Conservation (phyloP, 2,113 vertebrate species). For the Strix aluco region DNA sequence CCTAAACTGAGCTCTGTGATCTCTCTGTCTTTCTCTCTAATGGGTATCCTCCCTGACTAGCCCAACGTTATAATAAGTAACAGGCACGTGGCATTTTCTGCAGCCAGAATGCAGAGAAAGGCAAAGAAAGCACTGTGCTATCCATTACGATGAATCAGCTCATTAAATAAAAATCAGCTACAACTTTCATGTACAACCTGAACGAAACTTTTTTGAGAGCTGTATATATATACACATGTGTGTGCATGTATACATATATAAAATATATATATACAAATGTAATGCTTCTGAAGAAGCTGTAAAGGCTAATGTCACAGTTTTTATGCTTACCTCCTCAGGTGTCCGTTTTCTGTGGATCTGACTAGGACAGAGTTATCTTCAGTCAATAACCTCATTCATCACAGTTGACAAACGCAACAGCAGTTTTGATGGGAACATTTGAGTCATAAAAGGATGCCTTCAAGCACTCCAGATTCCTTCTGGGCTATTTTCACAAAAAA, state of each 20-base stretch:
- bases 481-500: neutral
- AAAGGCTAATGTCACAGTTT: neutral
- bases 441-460: neutral
- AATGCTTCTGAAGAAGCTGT: neutral
- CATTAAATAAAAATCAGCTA: neutral
- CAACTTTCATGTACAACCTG: neutral
- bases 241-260: neutral
- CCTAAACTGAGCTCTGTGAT: conserved; percentile 39
- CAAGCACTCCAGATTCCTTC: neutral
- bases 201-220: neutral
- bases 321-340: neutral
- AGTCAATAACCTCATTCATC: conserved; percentile 19
- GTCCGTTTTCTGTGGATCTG: neutral
- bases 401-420: neutral
- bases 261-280: neutral
- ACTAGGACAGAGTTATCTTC: neutral
- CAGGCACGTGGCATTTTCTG: neutral
- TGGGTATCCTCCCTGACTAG: neutral
- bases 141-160: conserved; percentile 2
- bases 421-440: conserved; percentile 6
- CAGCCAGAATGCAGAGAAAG: neutral
- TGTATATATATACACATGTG: accelerated
- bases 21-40: neutral
- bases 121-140: neutral
- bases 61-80: neutral